Evolutionary conservation across 2,888 invertebrate species (phyloP).

Genomic region (Cheilosia grossa): DNA sequence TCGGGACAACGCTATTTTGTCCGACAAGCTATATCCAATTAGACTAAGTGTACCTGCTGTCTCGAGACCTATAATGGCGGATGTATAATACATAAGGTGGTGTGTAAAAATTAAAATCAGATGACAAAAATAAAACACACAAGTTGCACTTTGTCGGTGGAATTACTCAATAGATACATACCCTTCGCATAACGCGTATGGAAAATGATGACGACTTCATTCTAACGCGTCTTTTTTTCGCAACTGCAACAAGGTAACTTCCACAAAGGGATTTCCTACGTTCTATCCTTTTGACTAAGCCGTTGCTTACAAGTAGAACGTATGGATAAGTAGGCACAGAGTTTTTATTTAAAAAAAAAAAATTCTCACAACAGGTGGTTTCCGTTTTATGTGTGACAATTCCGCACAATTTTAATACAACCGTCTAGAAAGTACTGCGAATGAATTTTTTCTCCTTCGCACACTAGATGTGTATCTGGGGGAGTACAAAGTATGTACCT

Average conservation of each 20-base stretch:
- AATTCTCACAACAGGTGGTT: conserved; percentile 68
- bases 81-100: not conserved
- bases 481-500: not conserved
- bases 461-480: conserved; percentile 48
- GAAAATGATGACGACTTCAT: conserved; percentile 75
- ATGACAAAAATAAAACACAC: conserved; percentile 6
- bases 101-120: conserved; percentile 7
- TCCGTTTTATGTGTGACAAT: conserved; percentile 15
- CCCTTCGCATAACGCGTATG: conserved; percentile 74
- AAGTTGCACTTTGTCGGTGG: conserved; percentile 1
- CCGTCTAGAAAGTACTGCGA: too few species aligned
- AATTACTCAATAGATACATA: conserved; percentile 42
- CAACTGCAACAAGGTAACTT: conserved; percentile 29
- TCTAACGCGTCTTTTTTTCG: conserved; percentile 19
- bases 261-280: not conserved
- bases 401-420: not conserved
- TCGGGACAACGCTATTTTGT: conserved; percentile 17
- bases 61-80: conserved; percentile 11
- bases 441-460: not conserved
- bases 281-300: conserved; percentile 1
- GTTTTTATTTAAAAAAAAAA: conserved; percentile 24
- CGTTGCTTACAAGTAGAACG: not conserved
- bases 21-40: conserved; percentile 30
- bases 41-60: conserved; percentile 28
- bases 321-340: conserved; percentile 26